Evolutionary conservation across 1,140 invertebrate species (phyloP).

Genomic region (Hycleus cichorii): DNA sequence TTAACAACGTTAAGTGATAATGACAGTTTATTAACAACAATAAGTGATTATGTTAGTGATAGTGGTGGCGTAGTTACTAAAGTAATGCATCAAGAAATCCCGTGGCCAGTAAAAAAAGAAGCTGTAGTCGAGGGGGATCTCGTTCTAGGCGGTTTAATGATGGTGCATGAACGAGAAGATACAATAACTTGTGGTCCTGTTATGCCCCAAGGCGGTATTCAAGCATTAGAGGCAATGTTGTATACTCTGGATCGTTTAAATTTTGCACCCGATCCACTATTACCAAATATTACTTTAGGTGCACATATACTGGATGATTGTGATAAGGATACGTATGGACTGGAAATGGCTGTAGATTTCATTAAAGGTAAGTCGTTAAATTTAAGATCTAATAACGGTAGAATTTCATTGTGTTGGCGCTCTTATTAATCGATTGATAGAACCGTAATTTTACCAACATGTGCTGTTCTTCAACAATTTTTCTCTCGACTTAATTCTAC

Average conservation of each 20-base stretch:
- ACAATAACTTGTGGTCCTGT: slow-evolving; percentile 77
- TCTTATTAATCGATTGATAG: too few species aligned
- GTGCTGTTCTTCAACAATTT: too few species aligned
- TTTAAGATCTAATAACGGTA: background rate
- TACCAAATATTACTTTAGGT: slow-evolving; percentile 75
- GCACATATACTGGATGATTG: slow-evolving; percentile 91
- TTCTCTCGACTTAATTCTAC: too few species aligned
- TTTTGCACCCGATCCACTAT: slow-evolving; percentile 48
- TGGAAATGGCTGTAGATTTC: slow-evolving; percentile 95
- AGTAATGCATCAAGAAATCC: slow-evolving; percentile 20
- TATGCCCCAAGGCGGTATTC: slow-evolving; percentile 89
- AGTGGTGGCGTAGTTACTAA: background rate
- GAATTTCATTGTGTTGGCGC: too few species aligned
- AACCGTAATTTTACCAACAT: too few species aligned
- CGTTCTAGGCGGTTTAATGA: slow-evolving; percentile 85
- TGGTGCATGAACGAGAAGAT: slow-evolving; percentile 90
- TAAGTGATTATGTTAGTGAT: slow-evolving; percentile 2
- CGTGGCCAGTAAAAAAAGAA: slow-evolving; percentile 80
- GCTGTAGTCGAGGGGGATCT: slow-evolving; percentile 78
- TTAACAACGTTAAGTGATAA: too few species aligned
- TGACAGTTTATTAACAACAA: background rate
- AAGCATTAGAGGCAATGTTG: slow-evolving; percentile 88
- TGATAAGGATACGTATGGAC: slow-evolving; percentile 91
- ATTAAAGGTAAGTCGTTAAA: slow-evolving; percentile 80
- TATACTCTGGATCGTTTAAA: slow-evolving; percentile 85